phyloP scores from a whole-genome alignment of 1,140 invertebrate species.

The Drosophila grimshawi region DNA sequence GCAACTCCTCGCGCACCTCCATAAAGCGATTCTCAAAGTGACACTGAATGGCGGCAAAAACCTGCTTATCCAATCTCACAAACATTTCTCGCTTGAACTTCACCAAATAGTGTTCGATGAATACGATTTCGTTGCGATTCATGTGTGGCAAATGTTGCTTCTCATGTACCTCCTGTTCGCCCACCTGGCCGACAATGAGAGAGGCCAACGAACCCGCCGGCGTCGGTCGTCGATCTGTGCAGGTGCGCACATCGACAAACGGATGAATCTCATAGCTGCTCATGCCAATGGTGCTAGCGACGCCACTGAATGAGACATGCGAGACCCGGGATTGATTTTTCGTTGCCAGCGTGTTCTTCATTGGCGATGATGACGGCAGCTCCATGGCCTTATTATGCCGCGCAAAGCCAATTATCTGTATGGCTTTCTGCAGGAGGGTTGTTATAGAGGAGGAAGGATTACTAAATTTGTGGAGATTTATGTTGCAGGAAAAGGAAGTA shows the following conservation, averaged over 20 bases:
- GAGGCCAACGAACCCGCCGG: conserved; percentile 77
- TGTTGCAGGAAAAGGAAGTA: too few species aligned
- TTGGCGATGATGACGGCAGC: conserved; percentile 32
- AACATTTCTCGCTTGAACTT: conserved; percentile 79
- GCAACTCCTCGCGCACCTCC: conserved; percentile 74
- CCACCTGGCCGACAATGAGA: conserved; percentile 62
- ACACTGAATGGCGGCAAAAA: conserved; percentile 76
- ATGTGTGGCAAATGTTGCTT: conserved; percentile 59
- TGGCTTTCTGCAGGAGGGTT: conserved; percentile 58
- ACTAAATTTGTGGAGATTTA: not conserved
- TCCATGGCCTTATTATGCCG: conserved; percentile 59
- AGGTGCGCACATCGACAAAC: conserved; percentile 69
- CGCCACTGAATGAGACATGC: conserved; percentile 70
- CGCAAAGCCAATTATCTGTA: conserved; percentile 64
- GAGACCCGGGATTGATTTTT: conserved; percentile 58
- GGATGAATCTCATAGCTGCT: conserved; percentile 80
- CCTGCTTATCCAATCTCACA: conserved; percentile 69
- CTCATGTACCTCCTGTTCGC: conserved; percentile 58
- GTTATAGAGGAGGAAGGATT: not conserved
- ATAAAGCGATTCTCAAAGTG: conserved; percentile 77
- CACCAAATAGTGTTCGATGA: conserved; percentile 77
- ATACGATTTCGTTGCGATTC: conserved; percentile 67
- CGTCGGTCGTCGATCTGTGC: conserved; percentile 62
- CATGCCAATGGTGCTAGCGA: conserved; percentile 71
- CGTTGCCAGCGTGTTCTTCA: not conserved